Evolutionary conservation across 2,888 invertebrate species (phyloP), one percentile per base, ranked within the genome.

Genomic region (Gibbula magus): DNA sequence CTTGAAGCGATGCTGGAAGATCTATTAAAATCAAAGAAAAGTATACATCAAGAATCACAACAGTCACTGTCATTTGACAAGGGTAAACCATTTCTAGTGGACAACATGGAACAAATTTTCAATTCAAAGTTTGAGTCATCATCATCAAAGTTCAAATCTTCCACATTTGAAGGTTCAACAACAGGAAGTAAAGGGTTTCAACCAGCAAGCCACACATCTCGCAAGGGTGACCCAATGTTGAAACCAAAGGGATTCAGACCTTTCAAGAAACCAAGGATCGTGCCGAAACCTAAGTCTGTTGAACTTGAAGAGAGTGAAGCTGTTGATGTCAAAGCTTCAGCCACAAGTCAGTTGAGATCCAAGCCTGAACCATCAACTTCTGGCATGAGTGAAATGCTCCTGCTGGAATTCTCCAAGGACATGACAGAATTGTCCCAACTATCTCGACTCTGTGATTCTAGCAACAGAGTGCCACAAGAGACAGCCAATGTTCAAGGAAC

Each of bases 191-290:
- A 77, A 25, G 18, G 29, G 2, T 20, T 80, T 67, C 18, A 16
- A 51, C 32, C 61, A 16, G 79, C 70, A 5, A 29, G 20, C 25
- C 61, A 77, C 53, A 56, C 54, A 1, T 52, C 54, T 61, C 25
- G 76, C 29, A 73, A 56, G 20, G 76, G 66, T 4, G 35, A 56
- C 20, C 78, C 70, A 35, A n/a, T 75, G 54, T 51, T 80, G 80
- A 76, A 70, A 32, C 88, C 87, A 25, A 83, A 88, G 82, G 89
- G 88, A 29, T 88, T 87, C 78, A 81, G 87, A 35, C 89, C 89
- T 67, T 89, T 89, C 73, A 89, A 88, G 79, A 79, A 86, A 13
- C 89, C 88, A 16, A 86, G 32, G n/a, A 29, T 61, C 25, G 61
- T 73, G 13, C 35, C 70, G 25, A 70, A 51, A 22, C 39, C 51